phyloP scores from a whole-genome alignment of 1,140 invertebrate species.

The Leptopilina clavipes region DNA sequence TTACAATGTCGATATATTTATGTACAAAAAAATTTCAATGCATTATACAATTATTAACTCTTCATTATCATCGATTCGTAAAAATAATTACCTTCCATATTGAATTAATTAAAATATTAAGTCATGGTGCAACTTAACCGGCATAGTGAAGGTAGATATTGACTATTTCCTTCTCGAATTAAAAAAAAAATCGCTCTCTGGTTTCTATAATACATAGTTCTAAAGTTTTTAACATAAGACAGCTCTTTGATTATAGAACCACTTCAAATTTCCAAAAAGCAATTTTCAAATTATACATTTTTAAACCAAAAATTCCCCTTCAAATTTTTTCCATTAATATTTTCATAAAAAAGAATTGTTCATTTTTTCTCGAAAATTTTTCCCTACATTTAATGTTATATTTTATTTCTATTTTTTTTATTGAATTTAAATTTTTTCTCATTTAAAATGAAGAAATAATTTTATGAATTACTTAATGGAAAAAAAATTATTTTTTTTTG shows the following conservation, averaged over 20 bases:
- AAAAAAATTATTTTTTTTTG: too few species aligned
- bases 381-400: too few species aligned
- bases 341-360: background rate
- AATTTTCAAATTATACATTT: slow-evolving; percentile 9
- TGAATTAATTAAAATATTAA: slow-evolving; percentile 65
- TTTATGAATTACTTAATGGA: too few species aligned
- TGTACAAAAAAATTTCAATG: slow-evolving; percentile 68
- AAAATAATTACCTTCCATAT: slow-evolving; percentile 68
- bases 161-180: slow-evolving; percentile 69
- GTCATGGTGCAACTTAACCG: slow-evolving; percentile 64
- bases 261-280: slow-evolving; percentile 31
- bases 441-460: too few species aligned
- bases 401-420: too few species aligned
- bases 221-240: slow-evolving; percentile 59
- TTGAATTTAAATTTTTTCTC: too few species aligned
- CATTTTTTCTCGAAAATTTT: too few species aligned
- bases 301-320: background rate
- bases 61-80: slow-evolving; percentile 64
- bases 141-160: slow-evolving; percentile 68
- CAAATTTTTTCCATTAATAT: background rate
- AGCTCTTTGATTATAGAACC: slow-evolving; percentile 51
- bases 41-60: slow-evolving; percentile 52
- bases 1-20: slow-evolving; percentile 69
- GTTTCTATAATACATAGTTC: slow-evolving; percentile 63
- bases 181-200: slow-evolving; percentile 54